phyloP scores from a whole-genome alignment of 2,113 vertebrate genomes.

The Erinaceus europaeus region DNA sequence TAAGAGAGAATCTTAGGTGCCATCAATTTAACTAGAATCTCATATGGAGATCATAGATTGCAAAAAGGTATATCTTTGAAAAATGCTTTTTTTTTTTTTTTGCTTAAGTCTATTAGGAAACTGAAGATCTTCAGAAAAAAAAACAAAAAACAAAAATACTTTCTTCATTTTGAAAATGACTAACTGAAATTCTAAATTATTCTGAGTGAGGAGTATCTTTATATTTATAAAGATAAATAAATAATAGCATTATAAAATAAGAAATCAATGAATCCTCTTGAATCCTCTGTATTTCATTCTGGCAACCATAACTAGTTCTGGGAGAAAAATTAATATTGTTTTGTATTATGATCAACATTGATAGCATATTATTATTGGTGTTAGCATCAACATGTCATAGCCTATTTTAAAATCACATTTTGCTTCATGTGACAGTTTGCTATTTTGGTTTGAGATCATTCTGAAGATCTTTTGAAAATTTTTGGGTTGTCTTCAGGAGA shows the following conservation, averaged over 20 bases:
- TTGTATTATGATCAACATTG: background rate
- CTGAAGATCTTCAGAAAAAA: conserved; percentile 9
- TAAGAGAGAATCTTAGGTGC: conserved; percentile 49
- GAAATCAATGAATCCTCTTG: background rate
- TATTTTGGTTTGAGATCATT: conserved; percentile 17
- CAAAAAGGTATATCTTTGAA: background rate
- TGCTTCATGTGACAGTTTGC: conserved; percentile 13
- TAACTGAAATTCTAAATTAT: conserved; percentile 33
- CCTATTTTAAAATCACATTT: conserved; percentile 23
- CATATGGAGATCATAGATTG: conserved; percentile 34
- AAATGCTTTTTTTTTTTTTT: conserved; percentile 45
- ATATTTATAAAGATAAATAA: conserved; percentile 34
- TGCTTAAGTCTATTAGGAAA: conserved; percentile 20
- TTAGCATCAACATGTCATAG: background rate
- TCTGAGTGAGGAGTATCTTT: conserved; percentile 25
- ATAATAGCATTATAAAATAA: conserved; percentile 1
- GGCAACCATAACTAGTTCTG: conserved; percentile 8
- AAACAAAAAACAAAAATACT: conserved; percentile 16
- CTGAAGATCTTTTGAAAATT: background rate
- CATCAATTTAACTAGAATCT: conserved; percentile 47
- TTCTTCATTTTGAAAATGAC: conserved; percentile 34
- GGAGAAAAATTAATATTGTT: background rate
- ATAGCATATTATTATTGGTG: background rate
- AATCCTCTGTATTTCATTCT: conserved; percentile 8
- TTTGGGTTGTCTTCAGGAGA: background rate